These are phyloP conservation scores for Exocentrus adspersus DNA, from an alignment of 2,888 invertebrate genomes.

Conservation along the genomic window DNA sequence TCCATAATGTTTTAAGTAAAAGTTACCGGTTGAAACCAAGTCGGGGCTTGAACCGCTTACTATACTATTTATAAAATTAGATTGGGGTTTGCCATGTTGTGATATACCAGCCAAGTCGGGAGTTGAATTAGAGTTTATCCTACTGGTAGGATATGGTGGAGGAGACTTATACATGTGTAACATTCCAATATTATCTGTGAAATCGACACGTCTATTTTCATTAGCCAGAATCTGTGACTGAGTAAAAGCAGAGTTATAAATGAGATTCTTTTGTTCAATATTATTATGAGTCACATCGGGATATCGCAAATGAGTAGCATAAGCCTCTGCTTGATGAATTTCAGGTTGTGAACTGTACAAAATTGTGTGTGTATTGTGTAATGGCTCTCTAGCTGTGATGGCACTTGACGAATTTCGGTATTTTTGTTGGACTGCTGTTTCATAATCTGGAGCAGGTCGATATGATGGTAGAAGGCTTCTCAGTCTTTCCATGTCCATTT, in stretches of 20 bases:
- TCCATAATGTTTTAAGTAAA: constrained; percentile 64
- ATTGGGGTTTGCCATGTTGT: constrained; percentile 63
- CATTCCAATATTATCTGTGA: constrained; percentile 66
- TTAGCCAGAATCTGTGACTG: constrained; percentile 52
- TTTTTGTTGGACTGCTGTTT: constrained; percentile 90
- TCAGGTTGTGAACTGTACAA: constrained; percentile 80
- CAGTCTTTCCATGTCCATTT: constrained; percentile 66
- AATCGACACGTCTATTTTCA: constrained; percentile 55
- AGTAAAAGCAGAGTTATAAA: constrained; percentile 47
- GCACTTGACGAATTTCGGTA: constrained; percentile 72
- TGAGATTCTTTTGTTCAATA: constrained; percentile 56
- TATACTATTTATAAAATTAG: constrained; percentile 62
- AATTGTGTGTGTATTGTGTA: constrained; percentile 58
- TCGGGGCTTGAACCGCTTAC: constrained; percentile 83
- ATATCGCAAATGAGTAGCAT: constrained; percentile 65
- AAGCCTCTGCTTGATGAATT: constrained; percentile 69
- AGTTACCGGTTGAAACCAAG: constrained; percentile 77
- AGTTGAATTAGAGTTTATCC: constrained; percentile 84
- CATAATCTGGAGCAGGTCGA: constrained; percentile 94
- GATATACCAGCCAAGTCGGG: constrained; percentile 83
- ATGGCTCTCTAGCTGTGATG: constrained; percentile 49
- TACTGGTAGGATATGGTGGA: constrained; percentile 83
- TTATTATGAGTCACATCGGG: constrained; percentile 74
- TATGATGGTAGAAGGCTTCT: constrained; percentile 85
- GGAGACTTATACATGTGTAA: constrained; percentile 83